Conservation (phyloP, 2,113 vertebrate species). For the Trachemys scripta region DNA sequence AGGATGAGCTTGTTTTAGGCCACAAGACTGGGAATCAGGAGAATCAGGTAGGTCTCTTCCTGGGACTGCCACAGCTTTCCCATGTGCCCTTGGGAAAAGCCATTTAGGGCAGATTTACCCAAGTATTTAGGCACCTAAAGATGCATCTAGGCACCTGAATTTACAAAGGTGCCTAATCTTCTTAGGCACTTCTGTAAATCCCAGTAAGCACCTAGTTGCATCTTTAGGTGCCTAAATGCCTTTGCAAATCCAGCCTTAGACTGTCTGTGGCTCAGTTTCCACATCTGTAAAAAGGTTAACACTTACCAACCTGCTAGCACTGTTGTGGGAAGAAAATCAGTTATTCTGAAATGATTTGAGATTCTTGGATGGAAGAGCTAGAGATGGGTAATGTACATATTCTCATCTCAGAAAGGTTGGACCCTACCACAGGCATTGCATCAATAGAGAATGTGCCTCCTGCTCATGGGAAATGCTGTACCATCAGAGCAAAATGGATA, state of each 20-base stretch:
- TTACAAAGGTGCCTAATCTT: background rate
- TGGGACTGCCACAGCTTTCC: background rate
- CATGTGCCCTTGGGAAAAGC: background rate
- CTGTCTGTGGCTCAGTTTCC: background rate
- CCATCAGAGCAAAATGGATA: background rate
- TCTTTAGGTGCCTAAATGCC: background rate
- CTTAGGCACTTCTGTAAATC: background rate
- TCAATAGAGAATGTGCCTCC: background rate
- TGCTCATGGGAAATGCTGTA: background rate
- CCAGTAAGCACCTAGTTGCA: background rate
- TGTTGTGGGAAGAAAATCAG: background rate
- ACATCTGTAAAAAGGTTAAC: background rate
- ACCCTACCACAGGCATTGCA: background rate
- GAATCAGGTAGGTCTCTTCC: background rate
- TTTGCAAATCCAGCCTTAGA: background rate
- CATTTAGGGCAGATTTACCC: background rate
- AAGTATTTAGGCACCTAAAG: background rate
- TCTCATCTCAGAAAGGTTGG: background rate
- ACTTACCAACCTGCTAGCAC: background rate
- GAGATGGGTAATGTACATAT: rapidly evolving
- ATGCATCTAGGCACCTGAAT: background rate
- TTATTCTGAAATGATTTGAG: background rate
- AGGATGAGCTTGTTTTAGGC: background rate
- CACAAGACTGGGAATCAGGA: background rate
- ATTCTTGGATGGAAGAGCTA: background rate